A percentile compares a stretch with the other conserved stretches of the same genome.
phyloP scores from a whole-genome alignment of 2,888 invertebrate genomes.

The Polyommatus iphigenia region DNA sequence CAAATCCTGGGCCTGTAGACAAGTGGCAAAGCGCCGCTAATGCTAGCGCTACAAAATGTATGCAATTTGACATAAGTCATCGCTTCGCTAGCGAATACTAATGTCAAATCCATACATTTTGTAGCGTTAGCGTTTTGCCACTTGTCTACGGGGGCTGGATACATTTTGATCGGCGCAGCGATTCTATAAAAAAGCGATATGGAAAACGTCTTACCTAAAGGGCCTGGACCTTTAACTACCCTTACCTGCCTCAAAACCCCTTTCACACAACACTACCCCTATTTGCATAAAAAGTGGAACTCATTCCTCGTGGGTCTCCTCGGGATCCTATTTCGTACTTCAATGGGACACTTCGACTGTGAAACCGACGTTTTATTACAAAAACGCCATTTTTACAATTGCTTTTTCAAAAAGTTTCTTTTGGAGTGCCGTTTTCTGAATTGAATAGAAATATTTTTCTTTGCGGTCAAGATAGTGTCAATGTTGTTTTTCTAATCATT shows the following conservation, averaged over 20 bases:
- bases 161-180: too few species aligned
- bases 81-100: too few species aligned
- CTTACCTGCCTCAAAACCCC: neutral
- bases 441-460: neutral
- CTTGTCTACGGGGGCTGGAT: too few species aligned
- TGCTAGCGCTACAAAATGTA: too few species aligned
- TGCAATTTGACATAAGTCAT: too few species aligned
- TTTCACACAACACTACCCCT: constrained; percentile 67
- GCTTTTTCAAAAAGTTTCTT: neutral
- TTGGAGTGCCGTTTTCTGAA: neutral
- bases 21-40: too few species aligned
- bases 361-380: constrained; percentile 64
- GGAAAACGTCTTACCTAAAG: too few species aligned
- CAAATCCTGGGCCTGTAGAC: too few species aligned
- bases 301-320: constrained; percentile 71
- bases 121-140: too few species aligned
- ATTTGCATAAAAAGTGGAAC: constrained; percentile 74
- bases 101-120: too few species aligned
- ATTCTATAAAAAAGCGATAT: too few species aligned
- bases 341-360: constrained; percentile 63
- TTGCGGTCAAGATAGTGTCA: neutral
- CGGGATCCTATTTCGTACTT: constrained; percentile 72
- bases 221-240: neutral
- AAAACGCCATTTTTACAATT: constrained; percentile 39
- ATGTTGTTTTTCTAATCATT: neutral